These are phyloP conservation scores for Pangasianodon hypophthalmus DNA, from an alignment of 2,113 vertebrate genomes.

Conservation along the genomic window DNA sequence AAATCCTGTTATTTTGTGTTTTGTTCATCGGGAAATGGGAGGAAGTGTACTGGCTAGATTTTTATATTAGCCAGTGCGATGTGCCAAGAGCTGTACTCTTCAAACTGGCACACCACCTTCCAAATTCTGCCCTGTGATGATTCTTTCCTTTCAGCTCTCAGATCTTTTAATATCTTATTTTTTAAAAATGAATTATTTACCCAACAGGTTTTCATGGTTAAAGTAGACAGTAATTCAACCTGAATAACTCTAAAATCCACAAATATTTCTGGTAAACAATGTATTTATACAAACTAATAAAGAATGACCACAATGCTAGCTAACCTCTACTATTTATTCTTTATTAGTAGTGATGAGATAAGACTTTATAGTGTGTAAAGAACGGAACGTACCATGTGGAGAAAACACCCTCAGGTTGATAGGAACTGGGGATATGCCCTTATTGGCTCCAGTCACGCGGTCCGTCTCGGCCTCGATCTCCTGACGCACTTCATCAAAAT, in stretches of 20 bases:
- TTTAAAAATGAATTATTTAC: background rate
- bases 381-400: constrained; percentile 74
- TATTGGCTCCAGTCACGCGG: constrained; percentile 85
- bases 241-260: background rate
- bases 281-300: background rate
- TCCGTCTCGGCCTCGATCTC: constrained; percentile 90
- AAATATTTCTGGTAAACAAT: background rate
- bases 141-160: background rate
- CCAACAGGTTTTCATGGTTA: background rate
- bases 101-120: background rate
- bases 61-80: background rate
- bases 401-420: constrained; percentile 87
- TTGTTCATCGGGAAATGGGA: background rate
- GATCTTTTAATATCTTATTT: background rate
- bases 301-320: background rate
- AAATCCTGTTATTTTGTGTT: background rate
- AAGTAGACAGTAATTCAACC: background rate
- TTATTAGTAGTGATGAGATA: background rate
- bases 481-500: constrained; percentile 86
- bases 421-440: constrained; percentile 86
- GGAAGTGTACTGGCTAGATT: background rate
- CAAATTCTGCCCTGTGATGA: background rate
- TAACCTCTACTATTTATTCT: background rate
- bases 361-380: background rate
- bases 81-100: background rate